A percentile compares a stretch with the other conserved stretches of the same genome.
Evolutionary conservation across 1,140 invertebrate genomes (phyloP).

Genomic region (Paralvinella palmiformis): DNA sequence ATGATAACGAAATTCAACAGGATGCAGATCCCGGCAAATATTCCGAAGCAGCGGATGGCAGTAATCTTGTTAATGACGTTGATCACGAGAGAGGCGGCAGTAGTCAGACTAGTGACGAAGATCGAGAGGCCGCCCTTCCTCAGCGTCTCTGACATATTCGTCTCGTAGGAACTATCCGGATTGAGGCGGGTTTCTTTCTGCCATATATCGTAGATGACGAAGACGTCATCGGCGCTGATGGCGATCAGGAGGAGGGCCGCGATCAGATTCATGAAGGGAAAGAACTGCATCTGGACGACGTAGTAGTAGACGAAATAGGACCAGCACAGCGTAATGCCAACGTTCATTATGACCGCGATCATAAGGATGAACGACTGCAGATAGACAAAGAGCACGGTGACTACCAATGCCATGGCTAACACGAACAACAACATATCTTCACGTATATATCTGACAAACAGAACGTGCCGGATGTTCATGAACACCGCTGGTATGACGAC

Average conservation of each 20-base stretch:
- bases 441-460: neutral
- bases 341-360: neutral
- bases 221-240: conserved; percentile 14
- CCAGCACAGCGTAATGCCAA: neutral
- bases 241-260: neutral
- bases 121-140: conserved; percentile 81
- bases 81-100: conserved; percentile 84
- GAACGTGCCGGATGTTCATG: neutral
- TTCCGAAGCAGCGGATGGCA: conserved; percentile 88
- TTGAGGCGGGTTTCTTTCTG: conserved; percentile 49
- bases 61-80: conserved; percentile 86
- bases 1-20: conserved; percentile 82
- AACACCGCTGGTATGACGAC: neutral
- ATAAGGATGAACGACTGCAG: neutral
- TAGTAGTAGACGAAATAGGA: conserved; percentile 5
- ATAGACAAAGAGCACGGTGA: neutral
- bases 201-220: conserved; percentile 14
- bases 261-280: conserved; percentile 7
- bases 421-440: neutral
- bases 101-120: conserved; percentile 87
- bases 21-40: conserved; percentile 85
- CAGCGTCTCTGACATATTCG: conserved; percentile 58
- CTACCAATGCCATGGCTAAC: neutral
- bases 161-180: conserved; percentile 43
- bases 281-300: neutral